Conservation (phyloP, 1,140 invertebrate species). For the Bombus impatiens region DNA sequence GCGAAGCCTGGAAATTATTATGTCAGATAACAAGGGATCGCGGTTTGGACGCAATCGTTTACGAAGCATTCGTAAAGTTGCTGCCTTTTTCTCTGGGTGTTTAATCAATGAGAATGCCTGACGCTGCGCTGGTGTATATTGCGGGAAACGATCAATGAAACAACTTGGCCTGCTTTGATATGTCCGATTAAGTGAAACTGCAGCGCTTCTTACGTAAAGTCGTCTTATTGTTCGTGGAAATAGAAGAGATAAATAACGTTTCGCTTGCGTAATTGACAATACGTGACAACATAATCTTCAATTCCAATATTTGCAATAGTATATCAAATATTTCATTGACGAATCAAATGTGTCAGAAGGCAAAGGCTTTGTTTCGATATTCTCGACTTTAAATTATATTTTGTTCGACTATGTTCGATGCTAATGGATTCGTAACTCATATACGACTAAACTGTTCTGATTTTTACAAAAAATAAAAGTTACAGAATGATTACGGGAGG, state of each 20-base stretch:
- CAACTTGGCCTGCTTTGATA: slow-evolving; percentile 35
- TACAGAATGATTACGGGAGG: no score
- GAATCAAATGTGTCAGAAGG: background rate
- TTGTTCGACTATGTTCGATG: no score
- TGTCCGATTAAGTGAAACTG: slow-evolving; percentile 7
- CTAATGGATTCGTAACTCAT: no score
- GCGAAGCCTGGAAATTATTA: slow-evolving; percentile 21
- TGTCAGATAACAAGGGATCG: slow-evolving; percentile 19
- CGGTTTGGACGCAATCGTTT: background rate
- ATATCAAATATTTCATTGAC: background rate
- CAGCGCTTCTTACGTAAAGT: background rate
- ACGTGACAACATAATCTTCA: background rate
- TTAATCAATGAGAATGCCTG: slow-evolving; percentile 22
- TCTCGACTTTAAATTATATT: no score
- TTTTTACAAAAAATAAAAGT: no score
- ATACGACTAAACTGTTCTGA: no score
- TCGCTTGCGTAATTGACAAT: background rate
- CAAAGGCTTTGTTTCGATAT: no score
- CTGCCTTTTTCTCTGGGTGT: background rate
- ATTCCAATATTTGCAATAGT: background rate
- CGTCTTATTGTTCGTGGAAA: background rate
- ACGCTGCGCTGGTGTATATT: background rate
- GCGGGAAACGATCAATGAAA: slow-evolving; percentile 35
- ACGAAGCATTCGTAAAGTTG: no score
- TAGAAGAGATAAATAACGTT: slow-evolving; percentile 1